Conservation (phyloP, 2,888 invertebrate species). For the Nemoura dubitans region DNA sequence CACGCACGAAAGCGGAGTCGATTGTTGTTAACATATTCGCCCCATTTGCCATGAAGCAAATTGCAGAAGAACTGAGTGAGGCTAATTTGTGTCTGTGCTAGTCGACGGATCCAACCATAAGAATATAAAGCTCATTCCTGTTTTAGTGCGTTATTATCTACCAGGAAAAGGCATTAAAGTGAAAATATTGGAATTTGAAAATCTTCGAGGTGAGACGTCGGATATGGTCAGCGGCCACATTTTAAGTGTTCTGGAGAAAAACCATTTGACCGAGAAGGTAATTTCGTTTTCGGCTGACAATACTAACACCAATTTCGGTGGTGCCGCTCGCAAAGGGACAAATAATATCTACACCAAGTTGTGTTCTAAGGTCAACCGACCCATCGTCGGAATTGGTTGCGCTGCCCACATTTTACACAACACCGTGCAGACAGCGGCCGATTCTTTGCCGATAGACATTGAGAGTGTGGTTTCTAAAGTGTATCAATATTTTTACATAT, state of each 20-base stretch:
- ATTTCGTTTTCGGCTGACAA: conserved; percentile 59
- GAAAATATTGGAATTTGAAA: conserved; percentile 37
- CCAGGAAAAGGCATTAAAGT: conserved; percentile 28
- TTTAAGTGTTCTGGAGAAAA: conserved; percentile 15
- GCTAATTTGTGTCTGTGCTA: conserved; percentile 24
- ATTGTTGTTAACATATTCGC: conserved; percentile 32
- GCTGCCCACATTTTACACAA: conserved; percentile 57
- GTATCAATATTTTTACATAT: conserved; percentile 56
- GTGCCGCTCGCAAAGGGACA: conserved; percentile 48
- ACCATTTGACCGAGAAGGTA: conserved; percentile 23
- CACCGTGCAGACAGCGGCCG: conserved; percentile 55
- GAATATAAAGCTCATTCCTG: conserved; percentile 33
- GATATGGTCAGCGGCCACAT: conserved; percentile 34
- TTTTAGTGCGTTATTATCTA: conserved; percentile 35
- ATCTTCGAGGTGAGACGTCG: conserved; percentile 31
- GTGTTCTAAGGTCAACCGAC: conserved; percentile 45
- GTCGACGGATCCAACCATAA: conserved; percentile 35
- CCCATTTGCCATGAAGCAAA: conserved; percentile 24
- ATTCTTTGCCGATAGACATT: conserved; percentile 55
- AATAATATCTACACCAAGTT: conserved; percentile 53
- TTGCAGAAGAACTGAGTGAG: conserved; percentile 13
- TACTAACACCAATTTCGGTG: conserved; percentile 55
- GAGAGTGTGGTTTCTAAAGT: conserved; percentile 56
- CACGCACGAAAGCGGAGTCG: conserved; percentile 23
- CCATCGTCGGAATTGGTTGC: conserved; percentile 54